Base-by-base conservation (phyloP, 2,113 vertebrate species). In the Lota lota region DNA sequence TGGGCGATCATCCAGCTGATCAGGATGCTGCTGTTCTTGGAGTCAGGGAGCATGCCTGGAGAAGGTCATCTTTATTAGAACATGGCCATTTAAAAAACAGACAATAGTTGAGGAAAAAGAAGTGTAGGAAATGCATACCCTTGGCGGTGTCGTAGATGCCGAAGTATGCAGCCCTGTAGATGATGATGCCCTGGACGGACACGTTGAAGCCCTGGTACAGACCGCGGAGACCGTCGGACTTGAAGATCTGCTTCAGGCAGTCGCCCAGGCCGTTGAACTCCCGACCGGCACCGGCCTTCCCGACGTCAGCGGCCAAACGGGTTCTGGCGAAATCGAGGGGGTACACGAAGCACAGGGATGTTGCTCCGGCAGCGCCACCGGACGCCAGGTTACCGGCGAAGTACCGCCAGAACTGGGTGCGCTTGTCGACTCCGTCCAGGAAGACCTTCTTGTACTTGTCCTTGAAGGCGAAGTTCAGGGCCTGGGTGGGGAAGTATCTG, bases 1-100 rank as follows among this genome's bases (percentile, higher is more conserved):
- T 98, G 96, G 54, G 95, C 95, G 0, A 98, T 98, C 93, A 96
- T 95, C 97, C 96, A 98, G 92, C 95, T 99, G 75, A 97, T 76
- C 17, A 97, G 64, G 19, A 99, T 97, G 86, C 91, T 88, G 33
- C 94, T 91, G 76, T 98, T 97, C 88, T 97, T 94, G 61, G 95
- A 88, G 74, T 99, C 96, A 0, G 96, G 96, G 76, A 98, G 93
- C 95, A 98, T 99, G 70, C 95, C 96, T 98, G 81, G 0, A 7
- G 75, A 19, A 15, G 1, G 24, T 57, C 6, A 63, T 17, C 16
- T 22, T 2, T 51, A 19, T 1, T 36, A 47, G 40, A 47, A 10
- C 40, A 14, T 47, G 40, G 40, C 12, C 40, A 14, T 47, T 47
- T 2, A 12, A 22, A 1, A 8, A 0, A 0, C 14, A 2, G 15